Percentiles rank a stretch among this genome's conserved stretches.
These are phyloP conservation scores for Candidula unifasciata DNA, from an alignment of 2,888 invertebrate genomes.

Conservation along the genomic window DNA sequence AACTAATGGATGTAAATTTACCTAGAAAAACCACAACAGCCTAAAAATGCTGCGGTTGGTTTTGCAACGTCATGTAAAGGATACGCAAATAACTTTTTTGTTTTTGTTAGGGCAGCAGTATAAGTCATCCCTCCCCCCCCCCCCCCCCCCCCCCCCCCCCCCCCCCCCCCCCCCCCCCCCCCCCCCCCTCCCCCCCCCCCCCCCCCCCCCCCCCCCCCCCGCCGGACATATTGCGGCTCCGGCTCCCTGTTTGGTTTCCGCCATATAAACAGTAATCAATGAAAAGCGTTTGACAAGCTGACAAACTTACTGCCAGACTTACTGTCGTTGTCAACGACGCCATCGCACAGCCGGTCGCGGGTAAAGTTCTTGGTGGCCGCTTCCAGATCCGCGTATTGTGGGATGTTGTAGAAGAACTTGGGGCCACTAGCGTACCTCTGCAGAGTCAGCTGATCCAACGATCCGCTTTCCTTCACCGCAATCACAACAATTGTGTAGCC, in stretches of 20 bases:
- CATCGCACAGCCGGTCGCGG: constrained; percentile 30
- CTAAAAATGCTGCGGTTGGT: no score
- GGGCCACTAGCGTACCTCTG: constrained; percentile 13
- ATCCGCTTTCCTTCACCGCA: constrained; percentile 14
- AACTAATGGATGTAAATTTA: no score
- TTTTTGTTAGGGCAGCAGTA: no score
- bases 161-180: background rate
- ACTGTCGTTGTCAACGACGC: background rate
- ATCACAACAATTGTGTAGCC: constrained; percentile 43
- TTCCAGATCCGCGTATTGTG: constrained; percentile 15
- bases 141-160: background rate
- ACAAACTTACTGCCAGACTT: background rate
- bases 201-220: no score
- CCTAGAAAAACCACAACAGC: no score
- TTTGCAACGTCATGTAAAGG: no score
- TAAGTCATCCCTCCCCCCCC: background rate
- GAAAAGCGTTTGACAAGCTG: no score
- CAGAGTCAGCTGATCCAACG: background rate
- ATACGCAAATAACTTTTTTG: no score
- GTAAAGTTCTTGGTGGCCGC: constrained; percentile 46
- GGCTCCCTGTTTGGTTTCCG: no score
- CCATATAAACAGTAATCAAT: no score
- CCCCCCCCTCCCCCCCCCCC: no score
- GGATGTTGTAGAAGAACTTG: constrained; percentile 25
- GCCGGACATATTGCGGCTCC: no score